Percentiles rank a stretch among this genome's conserved stretches.
Conservation (phyloP, 2,113 vertebrate species). For the Rhabdornis inornatus region DNA sequence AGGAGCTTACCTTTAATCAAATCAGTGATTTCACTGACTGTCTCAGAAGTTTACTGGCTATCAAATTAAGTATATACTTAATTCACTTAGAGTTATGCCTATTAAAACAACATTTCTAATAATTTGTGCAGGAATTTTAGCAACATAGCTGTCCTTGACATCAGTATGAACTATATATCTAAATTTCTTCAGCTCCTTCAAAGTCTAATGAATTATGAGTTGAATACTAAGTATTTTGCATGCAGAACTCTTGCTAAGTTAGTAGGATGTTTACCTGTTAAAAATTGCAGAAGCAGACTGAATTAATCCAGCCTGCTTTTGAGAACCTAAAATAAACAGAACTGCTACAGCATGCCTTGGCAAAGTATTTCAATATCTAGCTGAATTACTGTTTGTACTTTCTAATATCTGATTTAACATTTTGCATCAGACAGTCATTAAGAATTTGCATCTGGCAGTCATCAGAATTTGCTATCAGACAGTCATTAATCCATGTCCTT, state of each 20-base stretch:
- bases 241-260: background rate
- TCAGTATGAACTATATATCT: background rate
- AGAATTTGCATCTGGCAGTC: background rate
- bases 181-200: background rate
- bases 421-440: background rate
- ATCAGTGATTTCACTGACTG: background rate
- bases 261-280: background rate
- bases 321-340: background rate
- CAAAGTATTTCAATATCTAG: background rate
- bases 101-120: background rate
- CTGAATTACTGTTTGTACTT: constrained; percentile 1
- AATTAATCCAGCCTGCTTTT: constrained; percentile 5
- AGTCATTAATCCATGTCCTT: background rate
- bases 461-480: background rate
- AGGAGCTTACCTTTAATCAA: background rate
- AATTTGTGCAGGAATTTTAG: background rate
- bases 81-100: background rate
- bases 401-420: constrained; percentile 1
- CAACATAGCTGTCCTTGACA: background rate
- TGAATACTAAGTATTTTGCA: background rate
- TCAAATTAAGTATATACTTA: background rate
- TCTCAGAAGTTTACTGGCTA: background rate
- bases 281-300: background rate
- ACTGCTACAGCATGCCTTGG: background rate
- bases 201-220: background rate